Evolutionary conservation across 2,113 vertebrate species (phyloP), one percentile per base, ranked within the genome.

Genomic region (Nansenia antarctica): DNA sequence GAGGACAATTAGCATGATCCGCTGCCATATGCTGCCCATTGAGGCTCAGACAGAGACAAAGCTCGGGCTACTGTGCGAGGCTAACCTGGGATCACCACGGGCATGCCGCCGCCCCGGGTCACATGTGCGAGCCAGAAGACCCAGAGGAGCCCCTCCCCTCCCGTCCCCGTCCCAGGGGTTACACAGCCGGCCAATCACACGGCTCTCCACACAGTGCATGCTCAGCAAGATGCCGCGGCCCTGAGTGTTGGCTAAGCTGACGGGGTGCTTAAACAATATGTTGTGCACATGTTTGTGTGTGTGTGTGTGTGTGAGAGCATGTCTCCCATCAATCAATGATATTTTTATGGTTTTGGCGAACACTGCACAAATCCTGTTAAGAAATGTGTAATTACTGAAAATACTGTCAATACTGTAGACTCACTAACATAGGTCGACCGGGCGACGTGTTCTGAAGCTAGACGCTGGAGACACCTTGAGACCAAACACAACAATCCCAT

Each of bases 1-100:
- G 90, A 90, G 89, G 89, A 88, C 89, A 94, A 90, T 94, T 93
- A 92, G 87, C 88, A 92, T 90, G 86, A 91, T 88, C 91, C 78
- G 52, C 79, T 86, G 85, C 92, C 93, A 92, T 90, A 94, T 93
- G 93, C 90, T 94, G 82, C 92, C 89, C 85, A 82, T 88, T 90
- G 74, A 91, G 84, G 77, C 70, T 86, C 83, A 77, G 86, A 76
- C 90, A 78, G 86, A 78, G 70, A 67, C 29, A 73, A 85, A 90
- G 82, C 80, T 73, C 9, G 45, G 53, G 80, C 88, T 90, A 89
- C 77, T 80, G 85, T 84, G 71, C 69, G 77, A 84, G 78, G 88
- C 87, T 91, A 93, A 93, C 89, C 92, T 76, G 89, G 89, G 84
- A 81, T 93, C 88, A 85, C 91, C 73, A 80, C 82, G 86, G 85